Evolutionary conservation across 2,888 invertebrate genomes (phyloP), one percentile per base, ranked within the genome.

Genomic region (Tetragonisca angustula): DNA sequence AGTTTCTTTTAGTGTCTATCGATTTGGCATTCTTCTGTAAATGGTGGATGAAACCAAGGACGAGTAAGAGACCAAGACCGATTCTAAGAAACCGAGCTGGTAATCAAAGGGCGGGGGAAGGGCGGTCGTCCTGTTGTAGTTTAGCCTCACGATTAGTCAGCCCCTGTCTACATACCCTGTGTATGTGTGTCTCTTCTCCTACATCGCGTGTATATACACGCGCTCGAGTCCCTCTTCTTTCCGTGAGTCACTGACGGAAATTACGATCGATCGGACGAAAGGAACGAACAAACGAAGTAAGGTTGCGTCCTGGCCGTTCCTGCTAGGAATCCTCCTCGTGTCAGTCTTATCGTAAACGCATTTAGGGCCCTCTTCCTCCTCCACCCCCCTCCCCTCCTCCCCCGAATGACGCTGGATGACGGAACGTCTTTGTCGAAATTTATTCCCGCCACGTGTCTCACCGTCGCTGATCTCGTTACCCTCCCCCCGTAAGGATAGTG

Each of bases 221-320:
- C 73, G 74, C 61, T 54, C 56, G 21, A 54, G 70, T 83, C 82
- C 83, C 86, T 88, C 87, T 87, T 86, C 86, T 90, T 87, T 87
- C 11, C 87, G 88, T 90, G 90, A 90, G 85, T 90, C 91, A 92
- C 91, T 87, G 88, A 90, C 89, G 91, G 92, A 94, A 92, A 93
- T 92, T 92, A 90, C 93, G 91, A 93, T 94, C 93, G 93, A 93
- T 93, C 91, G 91, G 81, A 81, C 79, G 36, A 4, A 43, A 83
- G 71, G 76, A 83, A 79, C 85, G 84, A 80, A 76, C 82, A 71
- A 79, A 71, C 83, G 81, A 85, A 80, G 83, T 74, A 90, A 82
- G 68, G 84, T 79, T 81, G 76, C 85, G 78, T 73, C 79, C 83
- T 74, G 74, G 67, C 72, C 69, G 79, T 80, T 81, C 32, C 75